Evolutionary conservation across 1,140 invertebrate genomes (phyloP).

Genomic region (Meloidogyne exigua): DNA sequence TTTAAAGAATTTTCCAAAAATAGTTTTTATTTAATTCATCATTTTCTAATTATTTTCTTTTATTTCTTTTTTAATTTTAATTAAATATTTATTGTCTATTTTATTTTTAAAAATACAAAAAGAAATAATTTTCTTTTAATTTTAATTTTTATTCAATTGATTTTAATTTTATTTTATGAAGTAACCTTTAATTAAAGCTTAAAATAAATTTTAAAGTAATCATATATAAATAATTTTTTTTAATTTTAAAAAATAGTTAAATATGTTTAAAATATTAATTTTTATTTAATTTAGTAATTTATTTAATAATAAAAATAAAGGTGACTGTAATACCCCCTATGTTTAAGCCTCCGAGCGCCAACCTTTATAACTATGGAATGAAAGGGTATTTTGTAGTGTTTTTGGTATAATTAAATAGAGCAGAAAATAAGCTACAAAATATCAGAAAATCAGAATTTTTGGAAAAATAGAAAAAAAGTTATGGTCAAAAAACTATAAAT

Average conservation of each 20-base stretch:
- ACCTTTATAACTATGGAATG: too few relatives aligned
- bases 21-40: neutral
- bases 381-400: too few relatives aligned
- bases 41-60: neutral
- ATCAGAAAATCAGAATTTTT: too few relatives aligned
- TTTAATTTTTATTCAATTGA: slow-evolving; percentile 1
- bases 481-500: too few relatives aligned
- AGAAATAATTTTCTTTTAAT: neutral
- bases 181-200: neutral
- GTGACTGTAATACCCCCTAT: too few relatives aligned
- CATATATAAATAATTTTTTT: neutral
- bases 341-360: too few relatives aligned
- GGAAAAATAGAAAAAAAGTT: too few relatives aligned
- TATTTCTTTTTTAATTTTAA: neutral
- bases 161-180: neutral
- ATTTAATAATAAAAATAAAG: too few relatives aligned
- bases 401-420: too few relatives aligned
- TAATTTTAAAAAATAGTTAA: neutral
- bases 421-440: too few relatives aligned
- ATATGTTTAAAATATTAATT: too few relatives aligned
- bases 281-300: too few relatives aligned
- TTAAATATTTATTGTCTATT: neutral
- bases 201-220: neutral
- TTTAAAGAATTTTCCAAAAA: neutral
- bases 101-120: neutral